phyloP scores from a whole-genome alignment of 2,797 vertebrate species.

The Notolabrus celidotus region DNA sequence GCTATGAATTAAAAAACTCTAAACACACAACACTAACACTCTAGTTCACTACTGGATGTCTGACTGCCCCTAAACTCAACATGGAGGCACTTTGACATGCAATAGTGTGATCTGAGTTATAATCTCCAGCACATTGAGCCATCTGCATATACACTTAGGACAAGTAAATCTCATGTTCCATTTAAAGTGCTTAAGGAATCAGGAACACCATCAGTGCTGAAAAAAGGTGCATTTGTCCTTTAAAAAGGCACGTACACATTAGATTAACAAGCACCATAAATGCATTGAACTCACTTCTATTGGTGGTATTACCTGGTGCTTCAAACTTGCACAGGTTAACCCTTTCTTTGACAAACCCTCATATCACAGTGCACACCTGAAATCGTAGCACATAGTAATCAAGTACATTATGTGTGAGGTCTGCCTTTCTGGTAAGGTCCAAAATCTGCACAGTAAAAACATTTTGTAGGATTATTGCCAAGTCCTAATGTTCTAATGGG shows the following conservation, averaged over 20 bases:
- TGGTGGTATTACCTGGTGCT: neutral
- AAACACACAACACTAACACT: neutral
- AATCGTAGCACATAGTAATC: conserved; percentile 7
- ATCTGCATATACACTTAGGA: conserved; percentile 8
- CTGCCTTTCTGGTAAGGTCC: neutral
- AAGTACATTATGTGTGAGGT: conserved; percentile 27
- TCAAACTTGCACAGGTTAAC: too few species aligned
- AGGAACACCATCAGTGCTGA: neutral
- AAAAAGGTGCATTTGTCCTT: conserved; percentile 25
- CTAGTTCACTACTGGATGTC: neutral
- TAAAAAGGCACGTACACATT: neutral
- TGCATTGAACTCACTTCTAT: neutral
- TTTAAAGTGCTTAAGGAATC: conserved; percentile 64
- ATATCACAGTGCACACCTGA: conserved; percentile 7
- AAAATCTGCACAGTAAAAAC: neutral
- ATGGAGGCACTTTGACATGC: conserved; percentile 1
- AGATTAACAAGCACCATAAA: conserved; percentile 18
- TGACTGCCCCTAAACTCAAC: conserved; percentile 1
- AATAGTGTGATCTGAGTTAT: neutral
- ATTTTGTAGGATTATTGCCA: neutral
- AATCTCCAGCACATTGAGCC: conserved; percentile 35
- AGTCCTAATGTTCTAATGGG: neutral
- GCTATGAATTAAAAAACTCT: too few species aligned
- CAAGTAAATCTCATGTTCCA: conserved; percentile 28
- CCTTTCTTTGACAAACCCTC: conserved; percentile 8